These are phyloP conservation scores for Auanema sp. DNA, from an alignment of 2,888 invertebrate species.

Conservation along the genomic window DNA sequence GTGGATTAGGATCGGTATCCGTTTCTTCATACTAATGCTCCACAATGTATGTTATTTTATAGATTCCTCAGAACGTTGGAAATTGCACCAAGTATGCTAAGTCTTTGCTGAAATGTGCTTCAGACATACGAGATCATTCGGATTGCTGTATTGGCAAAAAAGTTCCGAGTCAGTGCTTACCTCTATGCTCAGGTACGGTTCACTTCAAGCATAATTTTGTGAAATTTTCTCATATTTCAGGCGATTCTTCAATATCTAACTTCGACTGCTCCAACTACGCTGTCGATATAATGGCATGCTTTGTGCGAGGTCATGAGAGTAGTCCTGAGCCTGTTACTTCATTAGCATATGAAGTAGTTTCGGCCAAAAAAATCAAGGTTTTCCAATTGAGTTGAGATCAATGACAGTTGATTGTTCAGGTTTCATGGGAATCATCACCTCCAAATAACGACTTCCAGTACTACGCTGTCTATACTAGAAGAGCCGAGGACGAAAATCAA, in stretches of 20 bases:
- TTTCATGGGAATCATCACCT: conserved; percentile 37
- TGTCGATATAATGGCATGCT: conserved; percentile 35
- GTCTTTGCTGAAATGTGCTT: conserved; percentile 40
- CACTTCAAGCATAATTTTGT: neutral
- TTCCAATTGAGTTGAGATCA: neutral
- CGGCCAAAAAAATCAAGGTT: conserved; percentile 20
- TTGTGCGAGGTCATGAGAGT: conserved; percentile 30
- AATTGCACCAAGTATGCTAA: conserved; percentile 31
- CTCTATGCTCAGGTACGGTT: conserved; percentile 38
- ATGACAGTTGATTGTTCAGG: conserved; percentile 6
- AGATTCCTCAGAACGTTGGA: conserved; percentile 5
- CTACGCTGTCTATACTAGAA: conserved; percentile 41
- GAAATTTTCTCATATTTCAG: conserved; percentile 7
- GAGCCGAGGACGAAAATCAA: conserved; percentile 21
- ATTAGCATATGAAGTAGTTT: conserved; percentile 16
- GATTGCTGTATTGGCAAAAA: conserved; percentile 39
- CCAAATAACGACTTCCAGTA: conserved; percentile 31
- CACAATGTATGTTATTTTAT: neutral
- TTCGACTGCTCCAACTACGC: conserved; percentile 30
- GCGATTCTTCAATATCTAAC: neutral
- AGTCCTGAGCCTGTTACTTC: conserved; percentile 27
- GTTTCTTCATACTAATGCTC: too few species aligned
- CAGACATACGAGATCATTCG: conserved; percentile 42
- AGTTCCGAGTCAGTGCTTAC: conserved; percentile 34
- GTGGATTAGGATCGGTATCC: conserved; percentile 33